Evolutionary conservation across 2,797 vertebrate species (phyloP).

Genomic region (Aldrovandia affinis): DNA sequence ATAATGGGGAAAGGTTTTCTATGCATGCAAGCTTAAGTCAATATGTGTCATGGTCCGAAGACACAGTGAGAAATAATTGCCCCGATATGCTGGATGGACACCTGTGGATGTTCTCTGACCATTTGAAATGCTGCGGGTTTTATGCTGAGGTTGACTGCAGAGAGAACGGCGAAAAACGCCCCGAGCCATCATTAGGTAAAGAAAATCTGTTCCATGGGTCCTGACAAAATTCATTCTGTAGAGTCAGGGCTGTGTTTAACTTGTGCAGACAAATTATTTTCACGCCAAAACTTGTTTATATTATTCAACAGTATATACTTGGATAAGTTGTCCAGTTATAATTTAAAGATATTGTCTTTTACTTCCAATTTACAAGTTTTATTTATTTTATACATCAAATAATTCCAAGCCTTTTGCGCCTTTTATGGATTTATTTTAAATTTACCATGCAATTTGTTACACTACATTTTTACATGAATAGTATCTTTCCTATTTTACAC

Average conservation of each 20-base stretch:
- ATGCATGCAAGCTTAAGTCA: neutral
- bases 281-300: neutral
- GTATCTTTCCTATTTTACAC: neutral
- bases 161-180: neutral
- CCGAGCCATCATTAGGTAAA: neutral
- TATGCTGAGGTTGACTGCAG: neutral
- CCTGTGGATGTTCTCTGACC: constrained; percentile 11
- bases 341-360: neutral
- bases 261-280: neutral
- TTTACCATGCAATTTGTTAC: neutral
- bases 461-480: too few species aligned
- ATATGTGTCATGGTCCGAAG: neutral
- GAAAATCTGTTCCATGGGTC: neutral
- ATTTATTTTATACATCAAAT: neutral
- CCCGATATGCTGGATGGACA: neutral
- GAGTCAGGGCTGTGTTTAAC: neutral
- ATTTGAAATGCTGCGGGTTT: neutral
- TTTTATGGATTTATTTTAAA: neutral
- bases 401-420: neutral
- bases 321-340: neutral
- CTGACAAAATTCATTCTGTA: neutral
- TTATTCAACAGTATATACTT: neutral
- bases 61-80: neutral
- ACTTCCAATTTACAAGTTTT: neutral
- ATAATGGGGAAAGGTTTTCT: neutral